A percentile compares a stretch with the other conserved stretches of the same genome.
phyloP scores from a whole-genome alignment of 2,797 vertebrate species.

The Pipistrellus kuhlii region DNA sequence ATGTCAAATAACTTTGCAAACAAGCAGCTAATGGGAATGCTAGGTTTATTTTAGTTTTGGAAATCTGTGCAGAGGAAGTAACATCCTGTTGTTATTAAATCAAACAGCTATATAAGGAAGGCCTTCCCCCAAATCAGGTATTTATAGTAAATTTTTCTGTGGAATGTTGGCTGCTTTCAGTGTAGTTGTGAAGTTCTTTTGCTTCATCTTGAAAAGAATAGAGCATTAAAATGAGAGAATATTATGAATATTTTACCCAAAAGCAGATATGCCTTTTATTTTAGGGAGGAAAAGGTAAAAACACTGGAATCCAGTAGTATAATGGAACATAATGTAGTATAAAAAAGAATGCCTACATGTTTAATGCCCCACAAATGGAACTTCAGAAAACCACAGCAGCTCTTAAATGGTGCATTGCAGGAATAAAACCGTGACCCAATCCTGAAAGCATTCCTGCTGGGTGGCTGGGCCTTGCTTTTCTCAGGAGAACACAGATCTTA shows the following conservation, averaged over 20 bases:
- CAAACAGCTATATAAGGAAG: slow-evolving; percentile 74
- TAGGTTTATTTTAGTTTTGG: slow-evolving; percentile 72
- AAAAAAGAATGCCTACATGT: slow-evolving; percentile 62
- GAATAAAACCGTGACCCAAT: slow-evolving; percentile 61
- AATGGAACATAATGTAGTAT: slow-evolving; percentile 35
- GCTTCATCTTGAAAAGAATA: slow-evolving; percentile 57
- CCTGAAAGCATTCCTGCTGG: slow-evolving; percentile 75
- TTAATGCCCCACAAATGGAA: slow-evolving; percentile 70
- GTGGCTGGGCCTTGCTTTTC: slow-evolving; percentile 60
- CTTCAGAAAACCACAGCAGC: slow-evolving; percentile 76
- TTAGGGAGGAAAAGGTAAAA: slow-evolving; percentile 59
- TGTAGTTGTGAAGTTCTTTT: slow-evolving; percentile 61
- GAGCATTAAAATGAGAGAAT: slow-evolving; percentile 32
- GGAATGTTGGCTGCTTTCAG: slow-evolving; percentile 74
- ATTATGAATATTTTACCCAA: slow-evolving; percentile 2
- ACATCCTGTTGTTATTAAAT: slow-evolving; percentile 68
- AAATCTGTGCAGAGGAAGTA: slow-evolving; percentile 73
- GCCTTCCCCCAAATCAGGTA: slow-evolving; percentile 75
- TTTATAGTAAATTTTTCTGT: slow-evolving; percentile 76
- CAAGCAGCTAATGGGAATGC: slow-evolving; percentile 76
- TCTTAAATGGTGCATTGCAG: slow-evolving; percentile 71
- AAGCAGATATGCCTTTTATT: slow-evolving; percentile 61
- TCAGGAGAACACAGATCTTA: slow-evolving; percentile 66
- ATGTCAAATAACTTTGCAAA: slow-evolving; percentile 80
- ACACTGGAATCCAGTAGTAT: slow-evolving; percentile 31